Evolutionary conservation across 1,140 invertebrate species (phyloP), one percentile per base, ranked within the genome.

Genomic region (Argopecten irradians): DNA sequence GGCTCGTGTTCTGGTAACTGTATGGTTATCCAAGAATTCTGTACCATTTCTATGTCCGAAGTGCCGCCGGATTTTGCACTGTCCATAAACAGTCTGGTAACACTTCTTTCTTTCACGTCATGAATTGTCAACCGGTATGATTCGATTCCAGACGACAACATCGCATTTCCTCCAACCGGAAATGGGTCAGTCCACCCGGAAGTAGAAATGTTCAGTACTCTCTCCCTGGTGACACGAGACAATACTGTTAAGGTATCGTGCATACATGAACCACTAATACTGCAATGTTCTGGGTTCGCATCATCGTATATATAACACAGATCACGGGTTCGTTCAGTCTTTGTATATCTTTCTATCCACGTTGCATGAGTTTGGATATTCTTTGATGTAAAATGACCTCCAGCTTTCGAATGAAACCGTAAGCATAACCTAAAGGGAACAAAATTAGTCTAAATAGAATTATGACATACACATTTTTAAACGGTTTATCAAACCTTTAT

Each of bases 131-230:
- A 82, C 34, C 28, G 16, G 39, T 85, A 86, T 16, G 34, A 34
- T 41, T 86, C n/a, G 13, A 88, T 88, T 34, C 85, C 46, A n/a
- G 88, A 88, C 0, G 88, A 41, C 16, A 55, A 28, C 13, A 71
- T n/a, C 34, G 34, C n/a, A 8, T 34, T 34, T 82, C 33, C 43
- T 19, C 43, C 71, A 9, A 2, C 0, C 32, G 55, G 88, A 88
- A 34, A 46, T 34, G 88, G 88, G 39, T 88, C 88, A 34, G 39
- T 28, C 88, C 88, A 88, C 0, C 88, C 88, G 13, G n/a, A 33
- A 19, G 82, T 33, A n/a, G 32, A 35, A 8, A 88, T 22, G 13
- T 1, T 0, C 22, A 88, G 34, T 11, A 84, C 22, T 16, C 28
- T 22, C 2, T 28, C 9, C 13, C 19, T 71, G 0, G 83, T 88